phyloP scores from a whole-genome alignment of 2,113 vertebrate genomes.

The Platycercus adscitus region DNA sequence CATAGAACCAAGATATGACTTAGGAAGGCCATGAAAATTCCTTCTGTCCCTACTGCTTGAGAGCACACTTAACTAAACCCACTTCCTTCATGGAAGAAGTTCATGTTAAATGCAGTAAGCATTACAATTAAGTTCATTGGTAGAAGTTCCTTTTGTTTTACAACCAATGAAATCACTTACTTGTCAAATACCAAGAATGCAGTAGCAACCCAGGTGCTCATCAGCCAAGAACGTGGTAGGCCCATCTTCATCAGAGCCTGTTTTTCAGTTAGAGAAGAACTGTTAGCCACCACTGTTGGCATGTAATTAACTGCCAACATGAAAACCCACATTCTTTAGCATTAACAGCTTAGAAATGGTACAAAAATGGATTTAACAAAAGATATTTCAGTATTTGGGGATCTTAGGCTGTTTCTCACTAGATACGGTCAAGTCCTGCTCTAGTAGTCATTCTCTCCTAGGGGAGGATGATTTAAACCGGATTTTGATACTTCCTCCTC shows the following conservation, averaged over 20 bases:
- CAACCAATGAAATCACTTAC: background rate
- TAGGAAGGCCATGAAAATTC: background rate
- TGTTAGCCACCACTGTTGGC: background rate
- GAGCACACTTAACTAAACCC: background rate
- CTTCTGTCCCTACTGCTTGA: background rate
- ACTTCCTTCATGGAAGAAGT: background rate
- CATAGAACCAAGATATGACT: background rate
- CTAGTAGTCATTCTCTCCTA: background rate
- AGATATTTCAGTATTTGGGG: background rate
- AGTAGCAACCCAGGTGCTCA: background rate
- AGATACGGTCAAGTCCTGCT: background rate
- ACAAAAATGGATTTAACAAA: background rate
- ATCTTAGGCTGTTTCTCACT: background rate
- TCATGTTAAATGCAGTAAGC: background rate
- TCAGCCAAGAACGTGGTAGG: background rate
- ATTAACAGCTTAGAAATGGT: background rate
- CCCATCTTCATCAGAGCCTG: background rate
- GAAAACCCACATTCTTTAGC: background rate
- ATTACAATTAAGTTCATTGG: background rate
- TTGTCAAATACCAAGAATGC: background rate
- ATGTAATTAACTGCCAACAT: accelerated
- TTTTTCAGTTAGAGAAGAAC: background rate
- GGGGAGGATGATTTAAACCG: background rate
- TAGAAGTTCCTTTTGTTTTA: background rate
- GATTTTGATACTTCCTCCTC: background rate